These are phyloP conservation scores for Hoplodrina ambigua DNA, from an alignment of 2,888 invertebrate species.

Conservation along the genomic window DNA sequence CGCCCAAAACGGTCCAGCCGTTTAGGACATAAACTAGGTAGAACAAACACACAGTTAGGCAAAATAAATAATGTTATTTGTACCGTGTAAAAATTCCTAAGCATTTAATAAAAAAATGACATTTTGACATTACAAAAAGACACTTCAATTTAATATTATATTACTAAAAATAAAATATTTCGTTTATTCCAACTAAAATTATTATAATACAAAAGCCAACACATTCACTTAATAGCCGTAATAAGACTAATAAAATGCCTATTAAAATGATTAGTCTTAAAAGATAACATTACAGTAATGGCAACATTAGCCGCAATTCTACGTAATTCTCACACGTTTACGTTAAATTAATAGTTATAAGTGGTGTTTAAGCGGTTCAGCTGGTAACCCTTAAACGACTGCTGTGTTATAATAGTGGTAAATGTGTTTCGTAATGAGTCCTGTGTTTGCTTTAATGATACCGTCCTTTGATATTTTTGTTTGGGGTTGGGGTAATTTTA, in stretches of 20 bases:
- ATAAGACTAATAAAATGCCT: constrained; percentile 58
- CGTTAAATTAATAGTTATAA: constrained; percentile 58
- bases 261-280: constrained; percentile 71
- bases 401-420: constrained; percentile 36
- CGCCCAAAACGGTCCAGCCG: too few species aligned
- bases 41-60: too few species aligned
- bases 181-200: constrained; percentile 20
- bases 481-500: background rate
- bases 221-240: constrained; percentile 55
- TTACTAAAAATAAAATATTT: constrained; percentile 2
- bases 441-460: constrained; percentile 18
- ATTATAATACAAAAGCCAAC: constrained; percentile 48
- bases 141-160: too few species aligned
- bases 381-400: constrained; percentile 42
- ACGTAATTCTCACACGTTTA: constrained; percentile 57
- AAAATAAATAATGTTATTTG: too few species aligned
- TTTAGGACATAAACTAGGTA: too few species aligned
- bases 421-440: constrained; percentile 32
- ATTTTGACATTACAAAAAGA: too few species aligned
- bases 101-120: too few species aligned
- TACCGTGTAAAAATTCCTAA: too few species aligned
- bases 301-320: constrained; percentile 61
- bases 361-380: constrained; percentile 47
- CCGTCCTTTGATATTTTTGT: constrained; percentile 14
- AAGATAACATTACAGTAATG: constrained; percentile 75